These are phyloP conservation scores for Spinibarbus caldwelli DNA, from an alignment of 2,797 vertebrate species.

Conservation along the genomic window DNA sequence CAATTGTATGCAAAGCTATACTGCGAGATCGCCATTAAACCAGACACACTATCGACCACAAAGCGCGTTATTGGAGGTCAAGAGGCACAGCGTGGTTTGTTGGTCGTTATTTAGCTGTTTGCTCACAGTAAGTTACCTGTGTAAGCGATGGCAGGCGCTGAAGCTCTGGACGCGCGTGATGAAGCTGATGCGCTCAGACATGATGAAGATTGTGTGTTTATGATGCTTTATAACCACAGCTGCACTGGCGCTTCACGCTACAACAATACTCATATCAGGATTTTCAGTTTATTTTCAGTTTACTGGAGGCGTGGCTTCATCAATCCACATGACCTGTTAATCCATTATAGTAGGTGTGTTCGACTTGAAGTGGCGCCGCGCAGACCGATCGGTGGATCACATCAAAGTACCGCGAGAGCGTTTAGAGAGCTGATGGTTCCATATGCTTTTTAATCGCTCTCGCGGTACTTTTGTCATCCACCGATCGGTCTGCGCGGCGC, in stretches of 20 bases:
- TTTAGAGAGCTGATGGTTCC: too few species aligned
- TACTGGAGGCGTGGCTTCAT: constrained; percentile 9
- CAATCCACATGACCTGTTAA: neutral
- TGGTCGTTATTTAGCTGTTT: neutral
- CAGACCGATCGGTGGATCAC: too few species aligned
- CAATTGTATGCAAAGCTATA: too few species aligned
- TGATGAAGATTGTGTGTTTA: neutral
- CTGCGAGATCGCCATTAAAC: too few species aligned
- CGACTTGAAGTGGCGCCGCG: too few species aligned
- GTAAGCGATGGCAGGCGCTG: constrained; percentile 89
- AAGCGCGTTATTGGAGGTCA: neutral
- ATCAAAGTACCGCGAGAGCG: too few species aligned
- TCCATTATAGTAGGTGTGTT: too few species aligned
- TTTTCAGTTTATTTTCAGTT: too few species aligned
- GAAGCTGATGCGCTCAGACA: constrained; percentile 68
- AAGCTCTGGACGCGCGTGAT: constrained; percentile 80
- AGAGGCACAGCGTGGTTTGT: neutral
- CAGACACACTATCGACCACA: neutral
- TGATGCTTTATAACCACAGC: neutral
- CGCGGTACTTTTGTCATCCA: too few species aligned
- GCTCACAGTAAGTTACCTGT: constrained; percentile 79
- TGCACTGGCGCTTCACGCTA: neutral
- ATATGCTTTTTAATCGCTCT: too few species aligned
- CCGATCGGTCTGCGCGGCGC: too few species aligned
- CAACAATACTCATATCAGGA: neutral